Percentiles rank a stretch among this genome's conserved stretches.
Evolutionary conservation across 2,797 vertebrate species (phyloP).

Genomic region (Bradypodion ventrale): DNA sequence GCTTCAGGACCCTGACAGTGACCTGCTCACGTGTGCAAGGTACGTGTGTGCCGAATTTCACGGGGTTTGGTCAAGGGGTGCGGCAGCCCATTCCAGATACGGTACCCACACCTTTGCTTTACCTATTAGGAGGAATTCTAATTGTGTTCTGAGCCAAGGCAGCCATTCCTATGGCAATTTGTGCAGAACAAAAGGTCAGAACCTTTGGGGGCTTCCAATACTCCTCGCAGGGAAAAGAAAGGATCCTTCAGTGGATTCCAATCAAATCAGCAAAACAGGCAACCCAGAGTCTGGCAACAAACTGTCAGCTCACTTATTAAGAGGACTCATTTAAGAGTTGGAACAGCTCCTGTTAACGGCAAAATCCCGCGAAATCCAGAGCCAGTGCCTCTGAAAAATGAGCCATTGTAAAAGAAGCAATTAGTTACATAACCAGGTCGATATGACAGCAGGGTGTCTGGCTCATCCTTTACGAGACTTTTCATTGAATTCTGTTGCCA

Average conservation of each 20-base stretch:
- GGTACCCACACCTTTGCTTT: too few species aligned
- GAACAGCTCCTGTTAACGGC: neutral
- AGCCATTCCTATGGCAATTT: neutral
- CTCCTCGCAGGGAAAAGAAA: neutral
- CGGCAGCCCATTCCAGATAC: too few species aligned
- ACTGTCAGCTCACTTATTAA: fast-evolving
- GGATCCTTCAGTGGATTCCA: neutral
- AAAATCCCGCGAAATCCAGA: neutral
- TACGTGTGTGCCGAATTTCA: too few species aligned
- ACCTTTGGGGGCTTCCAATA: neutral
- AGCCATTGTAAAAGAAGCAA: neutral
- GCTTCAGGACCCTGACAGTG: too few species aligned
- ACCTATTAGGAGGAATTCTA: neutral
- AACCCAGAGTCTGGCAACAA: neutral
- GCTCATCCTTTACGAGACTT: fast-evolving
- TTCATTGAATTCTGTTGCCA: neutral
- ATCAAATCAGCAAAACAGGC: neutral
- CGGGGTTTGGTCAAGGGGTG: too few species aligned
- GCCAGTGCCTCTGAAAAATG: neutral
- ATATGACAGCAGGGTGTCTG: fast-evolving
- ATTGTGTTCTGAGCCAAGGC: neutral
- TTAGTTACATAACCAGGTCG: neutral
- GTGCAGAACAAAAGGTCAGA: neutral
- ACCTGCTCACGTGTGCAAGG: too few species aligned
- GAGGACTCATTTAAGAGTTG: slow-evolving; percentile 25